Conservation (phyloP, 2,888 invertebrate species). For the Blastobasis lacticolella region DNA sequence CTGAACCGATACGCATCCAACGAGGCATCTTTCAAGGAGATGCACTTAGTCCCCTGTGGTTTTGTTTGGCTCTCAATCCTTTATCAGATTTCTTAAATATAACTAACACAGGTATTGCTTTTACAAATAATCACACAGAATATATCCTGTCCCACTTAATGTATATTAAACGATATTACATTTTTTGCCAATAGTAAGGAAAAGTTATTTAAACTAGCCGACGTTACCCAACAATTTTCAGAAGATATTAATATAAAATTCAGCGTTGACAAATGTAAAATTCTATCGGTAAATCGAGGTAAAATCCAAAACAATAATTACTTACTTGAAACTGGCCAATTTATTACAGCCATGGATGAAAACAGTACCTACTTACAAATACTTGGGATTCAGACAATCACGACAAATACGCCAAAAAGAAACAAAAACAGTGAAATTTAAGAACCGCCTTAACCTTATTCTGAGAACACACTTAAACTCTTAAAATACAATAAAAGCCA, state of each 20-base stretch:
- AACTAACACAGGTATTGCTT: too few relatives aligned
- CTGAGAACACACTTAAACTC: not conserved
- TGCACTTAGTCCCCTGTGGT: slow-evolving; percentile 11
- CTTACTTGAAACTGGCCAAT: not conserved
- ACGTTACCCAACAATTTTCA: slow-evolving; percentile 6
- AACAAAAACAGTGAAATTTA: slow-evolving; percentile 7
- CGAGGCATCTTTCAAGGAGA: slow-evolving; percentile 8
- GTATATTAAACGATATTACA: slow-evolving; percentile 15
- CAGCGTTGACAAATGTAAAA: slow-evolving; percentile 9
- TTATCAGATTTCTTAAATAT: slow-evolving; percentile 5
- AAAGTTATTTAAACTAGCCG: not conserved
- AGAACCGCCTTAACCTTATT: slow-evolving; percentile 5
- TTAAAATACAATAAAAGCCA: too few relatives aligned
- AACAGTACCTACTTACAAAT: slow-evolving; percentile 9
- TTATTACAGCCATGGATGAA: slow-evolving; percentile 1
- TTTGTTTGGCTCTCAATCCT: slow-evolving; percentile 13
- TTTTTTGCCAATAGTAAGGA: too few relatives aligned
- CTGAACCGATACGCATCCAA: slow-evolving; percentile 4
- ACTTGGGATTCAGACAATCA: slow-evolving; percentile 12
- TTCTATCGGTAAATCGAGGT: too few relatives aligned
- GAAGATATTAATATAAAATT: slow-evolving; percentile 7
- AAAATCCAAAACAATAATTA: too few relatives aligned
- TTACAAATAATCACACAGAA: too few relatives aligned
- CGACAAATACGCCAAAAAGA: slow-evolving; percentile 11
- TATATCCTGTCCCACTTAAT: slow-evolving; percentile 1